Evolutionary conservation across 2,888 invertebrate species (phyloP).

Genomic region (Dermolepida albohirtum): DNA sequence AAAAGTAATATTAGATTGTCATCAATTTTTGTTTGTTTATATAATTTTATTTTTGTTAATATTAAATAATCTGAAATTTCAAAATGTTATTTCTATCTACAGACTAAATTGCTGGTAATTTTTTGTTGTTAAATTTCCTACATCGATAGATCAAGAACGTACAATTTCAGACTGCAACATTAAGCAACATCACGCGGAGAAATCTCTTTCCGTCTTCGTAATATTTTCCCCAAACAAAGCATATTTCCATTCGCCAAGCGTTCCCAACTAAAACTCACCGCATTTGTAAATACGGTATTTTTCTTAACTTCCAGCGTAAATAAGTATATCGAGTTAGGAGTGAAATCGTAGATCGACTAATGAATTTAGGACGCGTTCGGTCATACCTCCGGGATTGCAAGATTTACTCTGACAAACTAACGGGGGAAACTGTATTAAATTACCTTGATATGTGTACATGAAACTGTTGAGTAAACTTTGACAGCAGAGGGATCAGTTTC

Average conservation of each 20-base stretch:
- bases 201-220: not conserved
- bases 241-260: constrained; percentile 18
- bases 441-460: constrained; percentile 36
- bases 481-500: constrained; percentile 20
- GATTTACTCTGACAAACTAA: constrained; percentile 41
- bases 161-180: constrained; percentile 15
- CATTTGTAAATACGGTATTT: constrained; percentile 59
- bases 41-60: too few species aligned
- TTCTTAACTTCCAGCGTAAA: constrained; percentile 64
- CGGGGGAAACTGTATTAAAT: constrained; percentile 41
- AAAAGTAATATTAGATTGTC: too few species aligned
- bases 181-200: constrained; percentile 6
- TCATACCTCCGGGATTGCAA: constrained; percentile 48
- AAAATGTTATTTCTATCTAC: too few species aligned
- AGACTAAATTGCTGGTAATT: too few species aligned
- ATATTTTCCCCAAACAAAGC: constrained; percentile 28
- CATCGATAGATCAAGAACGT: not conserved
- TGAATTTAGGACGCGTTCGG: constrained; percentile 58
- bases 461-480: constrained; percentile 2
- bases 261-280: constrained; percentile 46
- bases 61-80: too few species aligned
- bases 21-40: too few species aligned
- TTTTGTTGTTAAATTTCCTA: too few species aligned
- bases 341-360: constrained; percentile 54
- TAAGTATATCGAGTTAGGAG: constrained; percentile 60